Evolutionary conservation across 2,797 vertebrate genomes (phyloP).

Genomic region (Garrulus glandarius): DNA sequence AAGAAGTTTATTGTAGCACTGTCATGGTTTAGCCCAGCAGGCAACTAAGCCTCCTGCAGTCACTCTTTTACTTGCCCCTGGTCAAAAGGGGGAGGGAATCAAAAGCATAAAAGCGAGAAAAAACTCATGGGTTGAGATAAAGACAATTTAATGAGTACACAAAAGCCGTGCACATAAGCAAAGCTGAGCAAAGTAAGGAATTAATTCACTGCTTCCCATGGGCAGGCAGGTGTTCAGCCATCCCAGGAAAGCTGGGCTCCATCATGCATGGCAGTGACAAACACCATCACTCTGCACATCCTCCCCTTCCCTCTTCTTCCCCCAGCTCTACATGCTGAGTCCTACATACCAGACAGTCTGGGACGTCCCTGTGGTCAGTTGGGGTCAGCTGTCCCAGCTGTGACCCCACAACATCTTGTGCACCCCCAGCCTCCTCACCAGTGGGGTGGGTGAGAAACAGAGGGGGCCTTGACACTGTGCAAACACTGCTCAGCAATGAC

Average conservation of each 20-base stretch:
- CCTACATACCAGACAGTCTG: not conserved
- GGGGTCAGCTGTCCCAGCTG: not conserved
- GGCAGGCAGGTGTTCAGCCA: not conserved
- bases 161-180: not conserved
- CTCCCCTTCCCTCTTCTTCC: not conserved
- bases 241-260: not conserved
- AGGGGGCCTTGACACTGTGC: not conserved
- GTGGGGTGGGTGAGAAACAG: not conserved
- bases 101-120: not conserved
- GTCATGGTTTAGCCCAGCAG: not conserved
- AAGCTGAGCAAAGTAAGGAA: not conserved
- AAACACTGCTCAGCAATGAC: not conserved
- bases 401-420: too few relatives aligned
- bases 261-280: not conserved
- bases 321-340: fast-evolving
- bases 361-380: too few relatives aligned
- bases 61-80: not conserved
- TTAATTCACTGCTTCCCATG: not conserved
- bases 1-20: not conserved
- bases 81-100: not conserved
- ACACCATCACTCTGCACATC: not conserved
- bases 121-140: not conserved
- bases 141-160: not conserved
- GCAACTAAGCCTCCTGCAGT: not conserved
- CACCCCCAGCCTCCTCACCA: not conserved